Conservation (phyloP, 2,888 invertebrate genomes). For the Agonopterix arenella region DNA sequence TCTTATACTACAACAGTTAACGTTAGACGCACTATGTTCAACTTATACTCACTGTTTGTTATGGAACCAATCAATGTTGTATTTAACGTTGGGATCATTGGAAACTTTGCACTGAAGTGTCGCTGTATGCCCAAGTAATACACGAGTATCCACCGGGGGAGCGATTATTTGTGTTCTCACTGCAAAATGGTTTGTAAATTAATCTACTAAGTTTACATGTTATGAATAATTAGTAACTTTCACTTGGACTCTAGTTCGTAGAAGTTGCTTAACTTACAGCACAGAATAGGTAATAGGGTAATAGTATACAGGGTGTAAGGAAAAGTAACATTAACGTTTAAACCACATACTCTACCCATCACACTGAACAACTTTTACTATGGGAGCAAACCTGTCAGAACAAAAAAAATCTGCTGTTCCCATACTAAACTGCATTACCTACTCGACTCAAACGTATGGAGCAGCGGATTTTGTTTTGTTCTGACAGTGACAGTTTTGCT, state of each 20-base stretch:
- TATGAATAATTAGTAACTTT: neutral
- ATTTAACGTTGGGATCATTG: constrained; percentile 92
- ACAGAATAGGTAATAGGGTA: neutral
- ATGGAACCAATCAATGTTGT: constrained; percentile 92
- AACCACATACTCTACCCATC: too few species aligned
- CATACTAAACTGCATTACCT: too few species aligned
- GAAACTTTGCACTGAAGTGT: constrained; percentile 96
- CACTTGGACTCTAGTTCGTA: too few species aligned
- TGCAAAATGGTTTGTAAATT: constrained; percentile 41
- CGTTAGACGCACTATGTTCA: too few species aligned
- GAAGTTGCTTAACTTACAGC: neutral
- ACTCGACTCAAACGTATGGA: too few species aligned
- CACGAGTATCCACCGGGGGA: constrained; percentile 94
- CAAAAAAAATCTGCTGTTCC: too few species aligned
- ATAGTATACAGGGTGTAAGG: too few species aligned
- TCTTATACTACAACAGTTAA: neutral
- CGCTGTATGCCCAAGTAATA: constrained; percentile 94
- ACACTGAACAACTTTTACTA: too few species aligned
- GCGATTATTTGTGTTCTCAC: constrained; percentile 96
- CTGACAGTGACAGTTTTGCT: too few species aligned
- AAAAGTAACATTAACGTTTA: too few species aligned
- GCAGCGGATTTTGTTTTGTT: too few species aligned
- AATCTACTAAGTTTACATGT: neutral
- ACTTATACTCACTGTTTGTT: constrained; percentile 83
- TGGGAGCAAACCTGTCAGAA: too few species aligned